Percentiles rank a stretch among this genome's conserved stretches.
phyloP scores from a whole-genome alignment of 2,888 invertebrate genomes.

The Formica aserva region DNA sequence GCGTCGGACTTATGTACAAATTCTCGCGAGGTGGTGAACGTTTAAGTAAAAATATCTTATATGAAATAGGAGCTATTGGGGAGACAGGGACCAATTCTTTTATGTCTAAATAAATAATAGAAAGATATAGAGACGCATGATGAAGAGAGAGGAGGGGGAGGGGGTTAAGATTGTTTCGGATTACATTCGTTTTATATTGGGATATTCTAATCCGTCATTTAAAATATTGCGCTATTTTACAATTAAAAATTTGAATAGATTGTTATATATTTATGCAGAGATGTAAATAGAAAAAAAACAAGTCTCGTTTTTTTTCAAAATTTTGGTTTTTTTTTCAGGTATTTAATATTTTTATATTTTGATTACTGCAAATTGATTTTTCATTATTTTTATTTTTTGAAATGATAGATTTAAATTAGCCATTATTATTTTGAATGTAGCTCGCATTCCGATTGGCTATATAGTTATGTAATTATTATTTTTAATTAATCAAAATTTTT shows the following conservation, averaged over 20 bases:
- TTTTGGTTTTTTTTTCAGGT: too few relatives aligned
- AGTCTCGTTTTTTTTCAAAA: too few relatives aligned
- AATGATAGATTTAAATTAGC: too few relatives aligned
- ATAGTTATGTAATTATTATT: too few relatives aligned
- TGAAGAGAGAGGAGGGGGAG: too few relatives aligned
- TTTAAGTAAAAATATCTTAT: constrained; percentile 14
- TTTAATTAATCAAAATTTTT: too few relatives aligned
- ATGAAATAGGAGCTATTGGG: not conserved
- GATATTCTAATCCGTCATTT: not conserved
- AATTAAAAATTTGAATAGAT: not conserved
- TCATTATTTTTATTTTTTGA: too few relatives aligned
- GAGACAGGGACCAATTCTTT: not conserved
- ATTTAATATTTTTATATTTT: too few relatives aligned
- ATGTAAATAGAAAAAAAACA: too few relatives aligned
- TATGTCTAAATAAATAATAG: not conserved
- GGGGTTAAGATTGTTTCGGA: not conserved
- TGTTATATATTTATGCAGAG: not conserved
- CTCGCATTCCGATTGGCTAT: too few relatives aligned
- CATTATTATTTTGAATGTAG: too few relatives aligned
- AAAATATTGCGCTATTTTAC: not conserved
- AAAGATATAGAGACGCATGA: not conserved
- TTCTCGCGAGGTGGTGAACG: not conserved
- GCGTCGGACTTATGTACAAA: not conserved
- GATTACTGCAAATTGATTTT: too few relatives aligned
- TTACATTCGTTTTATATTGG: not conserved